A percentile compares a stretch with the other conserved stretches of the same genome.
phyloP scores from a whole-genome alignment of 2,888 invertebrate species.

The Caradrina kadenii region DNA sequence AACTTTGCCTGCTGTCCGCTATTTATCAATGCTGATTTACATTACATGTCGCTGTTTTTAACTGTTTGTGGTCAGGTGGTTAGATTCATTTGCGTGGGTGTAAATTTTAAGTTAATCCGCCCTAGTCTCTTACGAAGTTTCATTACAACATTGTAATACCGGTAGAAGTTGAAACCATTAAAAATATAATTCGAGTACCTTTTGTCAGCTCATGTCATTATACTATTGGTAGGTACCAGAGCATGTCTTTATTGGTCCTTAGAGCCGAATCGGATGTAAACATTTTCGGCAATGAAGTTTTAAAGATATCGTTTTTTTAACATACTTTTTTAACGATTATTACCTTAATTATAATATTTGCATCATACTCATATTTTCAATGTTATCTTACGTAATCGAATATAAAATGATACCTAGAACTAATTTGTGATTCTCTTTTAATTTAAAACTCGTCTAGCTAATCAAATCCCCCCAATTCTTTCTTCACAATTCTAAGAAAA shows the following conservation, averaged over 20 bases:
- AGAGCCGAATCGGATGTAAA: too few relatives aligned
- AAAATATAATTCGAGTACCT: too few relatives aligned
- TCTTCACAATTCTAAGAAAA: constrained; percentile 26
- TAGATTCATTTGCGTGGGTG: constrained; percentile 4
- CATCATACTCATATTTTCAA: constrained; percentile 22
- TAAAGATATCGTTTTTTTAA: not conserved
- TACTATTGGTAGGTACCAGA: not conserved
- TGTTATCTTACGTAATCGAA: constrained; percentile 16
- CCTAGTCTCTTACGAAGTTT: too few relatives aligned
- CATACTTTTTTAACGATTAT: constrained; percentile 4
- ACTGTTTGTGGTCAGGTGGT: constrained; percentile 5
- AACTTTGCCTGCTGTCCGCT: constrained; percentile 20
- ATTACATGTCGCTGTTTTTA: constrained; percentile 13
- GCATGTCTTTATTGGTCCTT: not conserved
- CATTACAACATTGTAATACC: too few relatives aligned
- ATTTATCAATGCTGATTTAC: constrained; percentile 46
- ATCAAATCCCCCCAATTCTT: constrained; percentile 29
- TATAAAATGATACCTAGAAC: constrained; percentile 7
- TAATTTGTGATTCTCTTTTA: not conserved
- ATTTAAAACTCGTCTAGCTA: not conserved
- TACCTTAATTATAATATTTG: constrained; percentile 26
- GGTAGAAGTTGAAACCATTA: too few relatives aligned
- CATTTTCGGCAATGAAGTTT: not conserved
- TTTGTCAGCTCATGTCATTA: too few relatives aligned
- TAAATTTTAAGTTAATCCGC: too few relatives aligned